Evolutionary conservation across 2,797 vertebrate genomes (phyloP).

Genomic region (Hippoglossus hippoglossus): DNA sequence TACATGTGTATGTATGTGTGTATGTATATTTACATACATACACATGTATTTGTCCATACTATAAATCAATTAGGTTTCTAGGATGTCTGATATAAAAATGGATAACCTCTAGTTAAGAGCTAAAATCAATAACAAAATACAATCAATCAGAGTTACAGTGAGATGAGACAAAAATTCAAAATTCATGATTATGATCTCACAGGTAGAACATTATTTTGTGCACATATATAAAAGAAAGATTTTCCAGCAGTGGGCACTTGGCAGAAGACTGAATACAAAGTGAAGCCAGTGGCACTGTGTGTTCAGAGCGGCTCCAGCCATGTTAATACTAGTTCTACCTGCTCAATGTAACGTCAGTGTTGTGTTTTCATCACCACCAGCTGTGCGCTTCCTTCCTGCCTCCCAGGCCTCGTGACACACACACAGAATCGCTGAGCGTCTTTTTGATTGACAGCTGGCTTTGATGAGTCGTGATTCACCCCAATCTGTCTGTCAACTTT

Average conservation of each 20-base stretch:
- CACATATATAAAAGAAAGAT: neutral
- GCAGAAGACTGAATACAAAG: neutral
- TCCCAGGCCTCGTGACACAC: constrained; percentile 58
- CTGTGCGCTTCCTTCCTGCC: constrained; percentile 77
- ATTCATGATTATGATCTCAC: neutral
- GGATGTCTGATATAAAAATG: neutral
- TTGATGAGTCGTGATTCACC: constrained; percentile 68
- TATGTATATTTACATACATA: too few relatives aligned
- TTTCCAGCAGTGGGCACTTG: neutral
- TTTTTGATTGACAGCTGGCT: constrained; percentile 69
- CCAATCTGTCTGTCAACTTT: constrained; percentile 73
- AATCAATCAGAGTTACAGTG: too few relatives aligned
- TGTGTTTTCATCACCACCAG: constrained; percentile 67
- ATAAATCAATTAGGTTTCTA: neutral
- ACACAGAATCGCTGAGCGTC: constrained; percentile 10
- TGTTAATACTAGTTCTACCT: constrained; percentile 71
- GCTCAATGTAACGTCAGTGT: constrained; percentile 57
- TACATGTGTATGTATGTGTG: too few relatives aligned
- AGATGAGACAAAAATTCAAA: neutral
- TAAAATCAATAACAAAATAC: too few relatives aligned
- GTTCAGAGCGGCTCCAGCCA: constrained; percentile 23
- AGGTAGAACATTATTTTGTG: neutral
- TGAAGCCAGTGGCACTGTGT: neutral
- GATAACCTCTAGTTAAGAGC: too few relatives aligned
- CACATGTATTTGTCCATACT: neutral